Evolutionary conservation across 1,140 invertebrate genomes (phyloP).

Genomic region (Drusus annulatus): DNA sequence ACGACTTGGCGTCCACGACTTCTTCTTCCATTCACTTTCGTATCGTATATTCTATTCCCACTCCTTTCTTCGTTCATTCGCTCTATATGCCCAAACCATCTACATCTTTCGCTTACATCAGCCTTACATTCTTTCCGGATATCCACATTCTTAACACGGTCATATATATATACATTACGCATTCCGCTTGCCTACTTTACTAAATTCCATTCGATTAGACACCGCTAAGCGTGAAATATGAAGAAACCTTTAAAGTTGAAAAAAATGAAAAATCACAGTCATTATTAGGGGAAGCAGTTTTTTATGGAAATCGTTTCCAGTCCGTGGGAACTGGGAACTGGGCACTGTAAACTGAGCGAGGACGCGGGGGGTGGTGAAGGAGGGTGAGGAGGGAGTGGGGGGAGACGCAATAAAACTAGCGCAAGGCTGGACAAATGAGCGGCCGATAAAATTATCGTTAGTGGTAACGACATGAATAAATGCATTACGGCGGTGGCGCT

Average conservation of each 20-base stretch:
- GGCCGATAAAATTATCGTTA: slow-evolving; percentile 74
- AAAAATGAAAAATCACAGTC: slow-evolving; percentile 33
- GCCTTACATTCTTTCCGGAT: too few relatives aligned
- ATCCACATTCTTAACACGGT: too few relatives aligned
- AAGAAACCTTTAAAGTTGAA: slow-evolving; percentile 19
- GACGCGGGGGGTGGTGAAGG: too few relatives aligned
- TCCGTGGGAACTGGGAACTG: neutral
- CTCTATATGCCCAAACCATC: too few relatives aligned
- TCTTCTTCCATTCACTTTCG: too few relatives aligned
- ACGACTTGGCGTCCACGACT: too few relatives aligned
- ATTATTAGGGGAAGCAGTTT: slow-evolving; percentile 36
- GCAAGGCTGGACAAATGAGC: slow-evolving; percentile 71
- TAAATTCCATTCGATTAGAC: slow-evolving; percentile 5
- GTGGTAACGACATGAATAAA: slow-evolving; percentile 74
- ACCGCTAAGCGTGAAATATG: slow-evolving; percentile 15
- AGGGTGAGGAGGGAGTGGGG: neutral
- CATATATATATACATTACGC: too few relatives aligned
- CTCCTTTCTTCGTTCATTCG: too few relatives aligned
- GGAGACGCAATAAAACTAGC: slow-evolving; percentile 36
- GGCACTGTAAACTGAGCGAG: too few relatives aligned
- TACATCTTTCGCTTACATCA: too few relatives aligned
- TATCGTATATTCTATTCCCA: too few relatives aligned
- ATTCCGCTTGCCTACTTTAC: too few relatives aligned
- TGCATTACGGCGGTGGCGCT: slow-evolving; percentile 62
- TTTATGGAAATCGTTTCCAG: slow-evolving; percentile 31